Conservation (phyloP, 2,113 vertebrate genomes). For the Polypterus senegalus region DNA sequence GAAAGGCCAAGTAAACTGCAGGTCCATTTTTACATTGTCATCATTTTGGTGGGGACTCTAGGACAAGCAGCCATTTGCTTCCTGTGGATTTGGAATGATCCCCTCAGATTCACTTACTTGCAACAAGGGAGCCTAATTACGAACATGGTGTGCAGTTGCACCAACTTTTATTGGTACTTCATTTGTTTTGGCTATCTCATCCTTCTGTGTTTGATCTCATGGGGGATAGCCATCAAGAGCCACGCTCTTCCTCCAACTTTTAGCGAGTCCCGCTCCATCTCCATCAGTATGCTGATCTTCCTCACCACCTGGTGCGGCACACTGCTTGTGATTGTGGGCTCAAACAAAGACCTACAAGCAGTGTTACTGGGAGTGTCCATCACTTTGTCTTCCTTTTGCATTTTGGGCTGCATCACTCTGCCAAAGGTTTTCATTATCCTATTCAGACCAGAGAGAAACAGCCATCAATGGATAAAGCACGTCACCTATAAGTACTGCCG, state of each 20-base stretch:
- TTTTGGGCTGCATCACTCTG: constrained; percentile 1
- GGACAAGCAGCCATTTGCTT: neutral
- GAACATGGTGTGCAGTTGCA: neutral
- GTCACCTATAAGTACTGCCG: neutral
- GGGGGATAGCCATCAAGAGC: neutral
- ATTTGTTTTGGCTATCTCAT: neutral
- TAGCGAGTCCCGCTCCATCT: constrained; percentile 3
- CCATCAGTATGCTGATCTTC: constrained; percentile 4
- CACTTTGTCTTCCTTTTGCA: constrained; percentile 1
- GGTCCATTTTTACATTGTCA: constrained; percentile 1
- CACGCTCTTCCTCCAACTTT: constrained; percentile 7
- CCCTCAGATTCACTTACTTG: neutral
- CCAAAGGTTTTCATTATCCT: constrained; percentile 10
- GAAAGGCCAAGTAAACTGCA: neutral
- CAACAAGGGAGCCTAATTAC: neutral
- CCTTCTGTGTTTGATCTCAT: neutral
- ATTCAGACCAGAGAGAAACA: constrained; percentile 1
- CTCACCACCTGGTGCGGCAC: constrained; percentile 2
- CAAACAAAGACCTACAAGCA: neutral
- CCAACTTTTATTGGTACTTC: neutral
- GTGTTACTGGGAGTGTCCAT: constrained; percentile 1
- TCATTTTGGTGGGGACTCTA: neutral
- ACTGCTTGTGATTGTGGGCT: neutral
- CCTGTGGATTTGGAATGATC: neutral
- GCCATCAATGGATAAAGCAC: neutral